phyloP scores from a whole-genome alignment of 2,113 vertebrate genomes.

The Callithrix jacchus region DNA sequence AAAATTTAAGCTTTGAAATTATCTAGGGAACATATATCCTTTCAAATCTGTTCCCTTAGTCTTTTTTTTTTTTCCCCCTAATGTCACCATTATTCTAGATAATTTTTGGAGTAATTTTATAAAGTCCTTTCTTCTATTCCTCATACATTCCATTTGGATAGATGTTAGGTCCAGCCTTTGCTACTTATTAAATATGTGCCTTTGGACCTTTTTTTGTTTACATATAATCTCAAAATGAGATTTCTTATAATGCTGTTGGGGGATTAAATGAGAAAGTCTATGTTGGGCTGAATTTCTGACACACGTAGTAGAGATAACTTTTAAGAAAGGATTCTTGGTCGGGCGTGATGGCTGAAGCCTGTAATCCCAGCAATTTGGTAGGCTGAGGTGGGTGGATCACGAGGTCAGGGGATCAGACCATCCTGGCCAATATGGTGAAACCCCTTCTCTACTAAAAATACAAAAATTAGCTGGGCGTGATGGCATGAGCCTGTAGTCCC shows the following conservation, averaged over 20 bases:
- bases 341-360: too few relatives aligned
- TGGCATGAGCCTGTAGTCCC: too few relatives aligned
- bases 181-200: background rate
- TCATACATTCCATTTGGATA: background rate
- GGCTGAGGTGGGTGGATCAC: too few relatives aligned
- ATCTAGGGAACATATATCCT: background rate
- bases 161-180: background rate
- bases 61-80: too few relatives aligned
- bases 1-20: slow-evolving; percentile 28
- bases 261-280: background rate
- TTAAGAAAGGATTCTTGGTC: background rate
- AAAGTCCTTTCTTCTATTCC: background rate
- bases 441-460: too few relatives aligned
- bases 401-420: too few relatives aligned
- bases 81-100: slow-evolving; percentile 26
- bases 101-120: slow-evolving; percentile 6
- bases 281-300: background rate
- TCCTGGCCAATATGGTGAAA: too few relatives aligned
- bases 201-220: slow-evolving; percentile 3
- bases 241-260: background rate
- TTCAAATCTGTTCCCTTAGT: background rate
- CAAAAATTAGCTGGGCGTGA: too few relatives aligned
- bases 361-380: too few relatives aligned
- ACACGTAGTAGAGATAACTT: background rate
- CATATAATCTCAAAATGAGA: slow-evolving; percentile 22